A percentile compares a stretch with the other conserved stretches of the same genome.
Evolutionary conservation across 2,888 invertebrate species (phyloP).

Genomic region (Cosmia pyralina): DNA sequence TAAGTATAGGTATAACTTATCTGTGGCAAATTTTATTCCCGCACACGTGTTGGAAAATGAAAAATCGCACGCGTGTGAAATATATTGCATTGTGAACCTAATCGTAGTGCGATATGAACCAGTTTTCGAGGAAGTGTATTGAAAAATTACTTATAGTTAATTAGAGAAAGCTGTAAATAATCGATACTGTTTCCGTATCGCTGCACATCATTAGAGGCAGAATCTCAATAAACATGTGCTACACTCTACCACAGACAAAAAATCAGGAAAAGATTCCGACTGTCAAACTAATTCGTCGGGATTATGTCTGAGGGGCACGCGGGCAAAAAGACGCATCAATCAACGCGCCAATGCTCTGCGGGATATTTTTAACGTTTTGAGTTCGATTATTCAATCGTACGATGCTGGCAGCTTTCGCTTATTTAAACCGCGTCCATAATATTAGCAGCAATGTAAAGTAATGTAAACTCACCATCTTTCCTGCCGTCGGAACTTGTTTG

Average conservation of each 20-base stretch:
- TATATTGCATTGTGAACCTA: too few species aligned
- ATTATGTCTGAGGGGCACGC: constrained; percentile 81
- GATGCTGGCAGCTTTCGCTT: constrained; percentile 45
- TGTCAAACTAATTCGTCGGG: constrained; percentile 87
- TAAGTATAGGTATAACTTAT: too few species aligned
- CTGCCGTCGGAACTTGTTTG: constrained; percentile 66
- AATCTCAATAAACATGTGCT: constrained; percentile 85
- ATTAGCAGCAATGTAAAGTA: constrained; percentile 60
- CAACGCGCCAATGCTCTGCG: constrained; percentile 76
- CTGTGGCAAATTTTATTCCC: too few species aligned
- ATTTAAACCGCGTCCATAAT: constrained; percentile 31
- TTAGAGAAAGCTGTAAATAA: constrained; percentile 64
- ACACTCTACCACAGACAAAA: constrained; percentile 77
- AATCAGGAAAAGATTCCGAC: constrained; percentile 85
- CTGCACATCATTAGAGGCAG: constrained; percentile 85
- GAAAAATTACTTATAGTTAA: constrained; percentile 57
- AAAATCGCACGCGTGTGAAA: too few species aligned
- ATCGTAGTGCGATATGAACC: too few species aligned
- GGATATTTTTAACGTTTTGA: constrained; percentile 75
- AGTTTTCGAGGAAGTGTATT: too few species aligned
- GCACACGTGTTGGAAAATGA: too few species aligned
- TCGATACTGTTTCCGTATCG: constrained; percentile 78
- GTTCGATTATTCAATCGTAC: constrained; percentile 59
- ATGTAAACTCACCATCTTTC: constrained; percentile 40
- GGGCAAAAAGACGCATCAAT: constrained; percentile 88